Evolutionary conservation across 1,140 invertebrate species (phyloP).

Genomic region (Halesus radiatus): DNA sequence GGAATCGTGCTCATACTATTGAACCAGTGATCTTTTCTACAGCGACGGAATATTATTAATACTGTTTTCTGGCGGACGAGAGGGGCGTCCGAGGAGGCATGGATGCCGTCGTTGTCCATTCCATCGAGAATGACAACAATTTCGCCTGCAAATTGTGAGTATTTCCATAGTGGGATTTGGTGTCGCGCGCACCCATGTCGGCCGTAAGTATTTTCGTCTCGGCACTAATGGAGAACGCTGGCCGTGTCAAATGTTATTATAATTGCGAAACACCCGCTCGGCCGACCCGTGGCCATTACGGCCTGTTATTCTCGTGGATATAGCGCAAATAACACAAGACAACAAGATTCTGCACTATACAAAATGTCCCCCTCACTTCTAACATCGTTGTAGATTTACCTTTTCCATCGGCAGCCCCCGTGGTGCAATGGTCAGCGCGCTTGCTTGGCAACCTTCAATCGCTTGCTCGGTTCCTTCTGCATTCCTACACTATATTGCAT

Average conservation of each 20-base stretch:
- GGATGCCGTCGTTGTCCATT: constrained; percentile 51
- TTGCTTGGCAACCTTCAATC: too few relatives aligned
- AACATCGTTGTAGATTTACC: too few relatives aligned
- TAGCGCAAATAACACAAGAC: too few relatives aligned
- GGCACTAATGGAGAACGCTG: constrained; percentile 43
- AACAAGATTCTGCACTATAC: too few relatives aligned
- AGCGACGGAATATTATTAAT: too few relatives aligned
- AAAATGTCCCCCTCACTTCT: too few relatives aligned
- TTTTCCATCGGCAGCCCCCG: too few relatives aligned
- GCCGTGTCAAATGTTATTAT: constrained; percentile 43
- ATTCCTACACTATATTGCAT: too few relatives aligned
- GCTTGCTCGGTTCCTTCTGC: too few relatives aligned
- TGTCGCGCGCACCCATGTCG: constrained; percentile 47
- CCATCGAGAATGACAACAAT: constrained; percentile 53
- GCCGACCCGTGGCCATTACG: constrained; percentile 13
- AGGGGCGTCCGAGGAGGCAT: constrained; percentile 44
- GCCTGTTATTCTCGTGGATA: background rate
- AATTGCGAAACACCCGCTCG: constrained; percentile 59
- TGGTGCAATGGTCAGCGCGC: too few relatives aligned
- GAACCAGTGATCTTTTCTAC: too few relatives aligned
- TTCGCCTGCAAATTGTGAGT: constrained; percentile 52
- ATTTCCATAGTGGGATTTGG: constrained; percentile 38
- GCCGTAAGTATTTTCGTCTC: constrained; percentile 50
- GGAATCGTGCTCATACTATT: background rate
- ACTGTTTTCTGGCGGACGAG: constrained; percentile 16